These are phyloP conservation scores for Junonia oenone DNA, from an alignment of 2,888 invertebrate genomes.

Conservation along the genomic window DNA sequence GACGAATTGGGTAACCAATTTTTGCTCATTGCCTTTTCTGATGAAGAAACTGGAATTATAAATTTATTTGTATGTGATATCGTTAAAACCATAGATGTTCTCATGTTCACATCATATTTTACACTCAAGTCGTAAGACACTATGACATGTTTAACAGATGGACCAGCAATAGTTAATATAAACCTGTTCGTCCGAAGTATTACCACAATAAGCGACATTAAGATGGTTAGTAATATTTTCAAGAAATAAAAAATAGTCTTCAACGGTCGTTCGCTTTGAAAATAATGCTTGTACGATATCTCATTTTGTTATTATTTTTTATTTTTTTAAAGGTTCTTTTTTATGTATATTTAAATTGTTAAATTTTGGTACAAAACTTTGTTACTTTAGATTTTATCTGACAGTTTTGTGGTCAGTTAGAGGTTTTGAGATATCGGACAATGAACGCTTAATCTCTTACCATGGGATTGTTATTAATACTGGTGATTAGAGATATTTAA, in stretches of 20 bases:
- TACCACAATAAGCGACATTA: constrained; percentile 98
- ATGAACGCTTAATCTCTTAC: constrained; percentile 31
- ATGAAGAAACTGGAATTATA: too few relatives aligned
- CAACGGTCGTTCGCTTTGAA: constrained; percentile 29
- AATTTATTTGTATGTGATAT: too few relatives aligned
- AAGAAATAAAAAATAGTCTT: constrained; percentile 26
- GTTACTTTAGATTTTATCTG: too few relatives aligned
- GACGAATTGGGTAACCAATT: too few relatives aligned
- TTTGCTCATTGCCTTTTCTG: too few relatives aligned
- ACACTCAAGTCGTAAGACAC: constrained; percentile 26
- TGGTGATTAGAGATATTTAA: constrained; percentile 20
- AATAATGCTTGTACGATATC: constrained; percentile 26
- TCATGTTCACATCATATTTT: background rate
- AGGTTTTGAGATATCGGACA: constrained; percentile 30
- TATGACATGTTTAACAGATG: constrained; percentile 83
- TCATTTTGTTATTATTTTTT: constrained; percentile 20
- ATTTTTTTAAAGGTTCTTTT: background rate
- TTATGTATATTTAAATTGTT: too few relatives aligned
- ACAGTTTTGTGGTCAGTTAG: background rate
- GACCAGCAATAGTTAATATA: constrained; percentile 97
- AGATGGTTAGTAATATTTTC: constrained; percentile 92
- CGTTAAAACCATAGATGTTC: background rate
- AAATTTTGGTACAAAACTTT: too few relatives aligned
- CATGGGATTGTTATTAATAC: constrained; percentile 32
- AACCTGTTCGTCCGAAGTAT: constrained; percentile 99